Conservation (phyloP, 2,888 invertebrate species). For the Perdita meconis region DNA sequence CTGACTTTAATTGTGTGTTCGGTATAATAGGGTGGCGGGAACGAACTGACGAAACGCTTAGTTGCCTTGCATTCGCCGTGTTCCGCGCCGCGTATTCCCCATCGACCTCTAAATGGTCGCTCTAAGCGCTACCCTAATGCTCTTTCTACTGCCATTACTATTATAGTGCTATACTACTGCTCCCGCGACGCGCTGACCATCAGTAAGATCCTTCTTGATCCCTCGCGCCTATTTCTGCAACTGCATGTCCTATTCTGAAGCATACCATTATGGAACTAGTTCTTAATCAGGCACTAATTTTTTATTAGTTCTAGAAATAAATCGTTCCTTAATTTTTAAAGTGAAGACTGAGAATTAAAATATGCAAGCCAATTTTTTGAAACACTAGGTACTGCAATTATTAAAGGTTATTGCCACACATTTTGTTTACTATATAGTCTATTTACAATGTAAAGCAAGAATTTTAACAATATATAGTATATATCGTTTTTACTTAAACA, state of each 20-base stretch:
- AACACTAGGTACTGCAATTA: no score
- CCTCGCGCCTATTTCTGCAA: neutral
- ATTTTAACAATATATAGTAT: no score
- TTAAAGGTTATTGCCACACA: no score
- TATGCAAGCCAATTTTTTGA: no score
- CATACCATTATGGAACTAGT: no score
- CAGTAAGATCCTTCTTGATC: constrained; percentile 12
- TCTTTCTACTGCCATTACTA: neutral
- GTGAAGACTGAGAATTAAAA: neutral
- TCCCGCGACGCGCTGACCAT: constrained; percentile 10
- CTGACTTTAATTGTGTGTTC: neutral
- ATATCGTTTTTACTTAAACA: no score
- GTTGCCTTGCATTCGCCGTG: neutral
- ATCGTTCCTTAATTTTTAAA: neutral
- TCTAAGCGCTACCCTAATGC: constrained; percentile 11
- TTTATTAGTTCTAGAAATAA: neutral
- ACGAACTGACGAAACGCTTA: constrained; percentile 4
- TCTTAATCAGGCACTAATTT: no score
- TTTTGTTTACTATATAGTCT: no score
- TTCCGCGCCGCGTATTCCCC: neutral
- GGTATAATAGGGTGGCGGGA: no score
- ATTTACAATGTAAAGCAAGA: no score
- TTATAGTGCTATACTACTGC: neutral
- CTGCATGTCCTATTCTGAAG: neutral
- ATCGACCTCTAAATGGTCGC: neutral